Evolutionary conservation across 2,113 vertebrate species (phyloP).

Genomic region (Oostethus manadensis): DNA sequence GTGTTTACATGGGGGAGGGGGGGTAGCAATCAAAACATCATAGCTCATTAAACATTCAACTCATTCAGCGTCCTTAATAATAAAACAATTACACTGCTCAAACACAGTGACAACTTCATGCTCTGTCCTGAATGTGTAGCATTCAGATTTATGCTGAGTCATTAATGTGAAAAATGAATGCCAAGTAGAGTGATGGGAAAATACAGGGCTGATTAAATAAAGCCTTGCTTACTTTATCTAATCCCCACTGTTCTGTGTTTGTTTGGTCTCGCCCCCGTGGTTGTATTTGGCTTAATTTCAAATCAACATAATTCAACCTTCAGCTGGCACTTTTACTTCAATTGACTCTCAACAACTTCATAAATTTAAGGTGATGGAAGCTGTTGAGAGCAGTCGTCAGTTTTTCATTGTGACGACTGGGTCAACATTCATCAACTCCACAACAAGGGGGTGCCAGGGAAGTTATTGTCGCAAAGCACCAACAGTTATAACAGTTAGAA

Average conservation of each 20-base stretch:
- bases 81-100: conserved; percentile 22
- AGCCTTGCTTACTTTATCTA: conserved; percentile 28
- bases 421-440: neutral
- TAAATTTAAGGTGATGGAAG: neutral
- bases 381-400: neutral
- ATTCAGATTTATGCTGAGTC: conserved; percentile 15
- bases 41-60: conserved; percentile 20
- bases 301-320: conserved; percentile 1
- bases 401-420: neutral
- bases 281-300: conserved; percentile 11
- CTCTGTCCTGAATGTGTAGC: neutral
- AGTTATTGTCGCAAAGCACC: neutral
- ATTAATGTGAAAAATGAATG: conserved; percentile 26
- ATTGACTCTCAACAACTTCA: neutral
- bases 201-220: conserved; percentile 42
- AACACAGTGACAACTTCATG: conserved; percentile 11
- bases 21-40: conserved; percentile 12
- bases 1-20: conserved; percentile 20
- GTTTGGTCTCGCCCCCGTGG: conserved; percentile 17
- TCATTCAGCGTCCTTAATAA: conserved; percentile 14
- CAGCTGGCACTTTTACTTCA: neutral
- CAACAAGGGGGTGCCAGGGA: neutral
- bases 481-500: neutral
- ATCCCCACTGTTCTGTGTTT: conserved; percentile 16
- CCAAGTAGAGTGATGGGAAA: conserved; percentile 33